Evolutionary conservation across 2,888 invertebrate species (phyloP), one percentile per base, ranked within the genome.

Genomic region (Caenorhabditis panamensis): DNA sequence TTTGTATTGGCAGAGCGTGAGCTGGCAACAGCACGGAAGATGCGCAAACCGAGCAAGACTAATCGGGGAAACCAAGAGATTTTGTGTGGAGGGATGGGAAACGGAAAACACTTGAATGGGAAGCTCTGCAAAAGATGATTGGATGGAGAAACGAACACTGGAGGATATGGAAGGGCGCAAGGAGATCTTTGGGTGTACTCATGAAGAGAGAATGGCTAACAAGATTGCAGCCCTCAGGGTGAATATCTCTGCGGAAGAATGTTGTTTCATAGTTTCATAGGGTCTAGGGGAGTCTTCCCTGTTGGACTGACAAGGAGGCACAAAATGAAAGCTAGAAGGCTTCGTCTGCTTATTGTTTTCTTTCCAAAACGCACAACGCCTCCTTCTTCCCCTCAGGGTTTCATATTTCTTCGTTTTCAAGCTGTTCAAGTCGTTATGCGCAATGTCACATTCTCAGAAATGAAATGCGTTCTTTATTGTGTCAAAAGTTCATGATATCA

Each of bases 101-200:
- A 20, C 6, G 47, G 47, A 68, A 68, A 68, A 68, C 68, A 68
- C 68, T 68, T 68, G 68, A 66, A n/a, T n/a, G n/a, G n/a, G 44
- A 31, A 24, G 88, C 89, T 91, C 86, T 91, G 41, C 13, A 36
- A 36, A n/a, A n/a, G n/a, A n/a, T 88, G 79, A 91, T 31, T 31
- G 31, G 41, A 3, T 16, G 41, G 13, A 16, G 5, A 13, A 41
- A 41, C 5, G 3, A 41, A 41, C 3, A 41, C 3, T 13, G 5
- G 41, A 41, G 41, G 41, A 41, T 3, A 16, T 13, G 41, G 41
- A 41, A 41, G 8, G 9, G 41, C 13, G 41, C 9, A 4, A 6
- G 9, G 31, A 31, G 31, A 31, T 6, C n/a, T 4, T 9, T 9
- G 31, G 31, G 31, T 31, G 31, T 31, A 31, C 31, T 31, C n/a